Evolutionary conservation across 2,113 vertebrate species (phyloP).

Genomic region (Eptesicus fuscus): DNA sequence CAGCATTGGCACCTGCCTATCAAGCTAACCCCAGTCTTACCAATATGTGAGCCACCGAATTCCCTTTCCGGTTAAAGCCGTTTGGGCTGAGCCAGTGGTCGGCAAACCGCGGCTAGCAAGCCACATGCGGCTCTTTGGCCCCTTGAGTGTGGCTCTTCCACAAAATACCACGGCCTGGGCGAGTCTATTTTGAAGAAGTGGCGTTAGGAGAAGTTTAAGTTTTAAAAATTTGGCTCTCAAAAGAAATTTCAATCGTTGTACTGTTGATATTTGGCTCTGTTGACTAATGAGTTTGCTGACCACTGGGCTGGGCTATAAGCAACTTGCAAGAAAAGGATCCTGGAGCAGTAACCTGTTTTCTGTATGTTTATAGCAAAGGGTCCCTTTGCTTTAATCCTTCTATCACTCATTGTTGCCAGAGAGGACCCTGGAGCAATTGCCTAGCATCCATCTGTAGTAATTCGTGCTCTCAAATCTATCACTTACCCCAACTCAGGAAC

Average conservation of each 20-base stretch:
- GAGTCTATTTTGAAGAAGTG: too few species aligned
- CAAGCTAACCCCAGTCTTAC: background rate
- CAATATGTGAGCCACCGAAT: background rate
- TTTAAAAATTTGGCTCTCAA: too few species aligned
- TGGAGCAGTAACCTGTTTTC: background rate
- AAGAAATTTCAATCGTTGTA: too few species aligned
- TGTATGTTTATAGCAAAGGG: background rate
- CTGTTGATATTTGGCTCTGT: too few species aligned
- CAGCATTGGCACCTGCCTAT: fast-evolving
- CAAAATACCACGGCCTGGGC: too few species aligned
- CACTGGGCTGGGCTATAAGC: background rate
- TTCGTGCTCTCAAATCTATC: background rate
- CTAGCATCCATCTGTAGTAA: background rate
- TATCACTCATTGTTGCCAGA: background rate
- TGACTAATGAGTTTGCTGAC: too few species aligned
- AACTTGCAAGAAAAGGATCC: background rate
- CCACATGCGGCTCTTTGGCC: too few species aligned
- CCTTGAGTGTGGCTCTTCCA: too few species aligned
- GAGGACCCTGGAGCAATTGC: background rate
- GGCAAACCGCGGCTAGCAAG: too few species aligned
- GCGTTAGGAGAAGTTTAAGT: too few species aligned
- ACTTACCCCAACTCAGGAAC: background rate
- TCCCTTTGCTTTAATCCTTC: background rate
- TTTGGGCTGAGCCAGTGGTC: background rate
- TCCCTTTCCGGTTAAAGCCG: background rate